Evolutionary conservation across 2,113 vertebrate genomes (phyloP), one percentile per base, ranked within the genome.

Genomic region (Elephas maximus): DNA sequence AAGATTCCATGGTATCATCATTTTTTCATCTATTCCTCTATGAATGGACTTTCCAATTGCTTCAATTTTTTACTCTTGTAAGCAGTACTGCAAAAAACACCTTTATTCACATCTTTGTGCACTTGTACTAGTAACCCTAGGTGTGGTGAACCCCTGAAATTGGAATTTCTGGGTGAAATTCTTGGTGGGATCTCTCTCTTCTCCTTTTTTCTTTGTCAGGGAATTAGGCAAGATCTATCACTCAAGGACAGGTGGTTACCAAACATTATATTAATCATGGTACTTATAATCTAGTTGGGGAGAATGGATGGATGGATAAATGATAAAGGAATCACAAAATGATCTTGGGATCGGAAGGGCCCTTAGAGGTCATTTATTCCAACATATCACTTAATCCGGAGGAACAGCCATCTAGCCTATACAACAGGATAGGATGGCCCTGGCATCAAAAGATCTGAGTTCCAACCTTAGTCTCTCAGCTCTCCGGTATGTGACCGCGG

Each of bases 31-130:
- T 69, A 24, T 53, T 63, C 41, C 37, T 83, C 69, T 44, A 51
- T 17, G 20, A 26, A 26, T 73, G 23, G 51, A 77, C 41, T 90
- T 57, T 20, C 44, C 77, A 26, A 77, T 45, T 83, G 45, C 71
- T 91, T 69, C 57, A 85, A 57, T 57, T 71, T 94, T 86, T 51
- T 69, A 90, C 7, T 67, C 79, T 93, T 91, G 17, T 7, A 67
- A 93, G 24, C 23, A 63, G 63, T 45, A 77, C 17, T 24, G 30
- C 3, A 67, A 88, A 95, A 51, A 65, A 26, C 71, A 74, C 8
- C n/a, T 53, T 76, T 84, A 37, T 45, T 95, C 10, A 77, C 51
- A 79, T 60, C 62, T 81, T 8, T 91, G 83, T 78, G 57, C n/a
- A 48, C 6, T 15, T 65, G 17, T 28, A 44, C 23, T 45, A 88